Evolutionary conservation across 23 tunicate species (phyloP).

Genomic region (Phallusia fumigata): DNA sequence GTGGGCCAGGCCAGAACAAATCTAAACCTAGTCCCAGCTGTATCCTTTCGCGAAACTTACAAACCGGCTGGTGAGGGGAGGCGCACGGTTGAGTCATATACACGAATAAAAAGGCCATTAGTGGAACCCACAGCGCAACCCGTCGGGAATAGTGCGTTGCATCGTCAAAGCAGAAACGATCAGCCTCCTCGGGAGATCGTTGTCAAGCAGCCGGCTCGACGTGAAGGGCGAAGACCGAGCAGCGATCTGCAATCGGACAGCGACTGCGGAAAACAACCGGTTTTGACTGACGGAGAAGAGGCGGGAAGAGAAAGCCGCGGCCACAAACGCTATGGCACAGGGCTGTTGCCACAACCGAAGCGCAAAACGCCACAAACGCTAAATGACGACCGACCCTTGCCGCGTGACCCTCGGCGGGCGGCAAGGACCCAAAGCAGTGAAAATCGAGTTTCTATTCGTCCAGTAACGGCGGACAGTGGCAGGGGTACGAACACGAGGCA

Average conservation of each 20-base stretch:
- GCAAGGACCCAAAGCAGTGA: not conserved
- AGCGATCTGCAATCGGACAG: not conserved
- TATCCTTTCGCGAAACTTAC: not conserved
- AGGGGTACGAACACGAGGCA: not conserved
- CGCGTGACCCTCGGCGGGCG: not conserved
- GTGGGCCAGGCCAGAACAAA: not conserved
- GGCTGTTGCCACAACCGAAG: too few relatives aligned
- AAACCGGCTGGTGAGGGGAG: not conserved
- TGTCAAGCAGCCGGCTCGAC: not conserved
- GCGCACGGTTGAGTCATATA: not conserved
- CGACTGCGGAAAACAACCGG: not conserved
- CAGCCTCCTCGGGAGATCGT: not conserved
- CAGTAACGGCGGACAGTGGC: not conserved
- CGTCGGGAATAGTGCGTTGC: not conserved
- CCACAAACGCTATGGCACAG: not conserved
- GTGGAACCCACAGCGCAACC: not conserved
- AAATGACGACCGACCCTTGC: not conserved
- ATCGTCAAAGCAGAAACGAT: not conserved
- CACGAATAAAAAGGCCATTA: too few relatives aligned
- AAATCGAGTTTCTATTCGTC: not conserved
- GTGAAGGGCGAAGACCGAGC: not conserved
- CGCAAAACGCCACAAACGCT: not conserved
- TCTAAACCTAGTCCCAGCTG: not conserved
- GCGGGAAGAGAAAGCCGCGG: not conserved
- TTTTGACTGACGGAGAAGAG: not conserved